A percentile compares a stretch with the other conserved stretches of the same genome.
Evolutionary conservation across 1,140 invertebrate genomes (phyloP).

Genomic region (Eumaeus atala): DNA sequence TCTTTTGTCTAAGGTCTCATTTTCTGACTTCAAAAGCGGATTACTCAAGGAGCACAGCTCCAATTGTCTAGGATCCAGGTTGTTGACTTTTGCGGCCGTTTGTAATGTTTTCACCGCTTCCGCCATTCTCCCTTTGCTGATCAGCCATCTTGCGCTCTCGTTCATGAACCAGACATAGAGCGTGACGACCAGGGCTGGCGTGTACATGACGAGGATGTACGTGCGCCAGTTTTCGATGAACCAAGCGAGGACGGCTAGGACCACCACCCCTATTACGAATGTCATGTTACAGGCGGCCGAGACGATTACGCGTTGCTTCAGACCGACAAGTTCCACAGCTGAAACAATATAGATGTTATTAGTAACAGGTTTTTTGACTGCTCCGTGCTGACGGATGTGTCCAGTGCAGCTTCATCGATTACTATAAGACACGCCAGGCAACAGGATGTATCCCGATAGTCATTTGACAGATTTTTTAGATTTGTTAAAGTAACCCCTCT

Average conservation of each 20-base stretch:
- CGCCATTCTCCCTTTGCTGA: conserved; percentile 82
- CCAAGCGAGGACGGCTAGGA: conserved; percentile 81
- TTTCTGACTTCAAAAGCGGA: conserved; percentile 56
- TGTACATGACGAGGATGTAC: conserved; percentile 80
- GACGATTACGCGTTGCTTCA: conserved; percentile 60
- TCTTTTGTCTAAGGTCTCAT: conserved; percentile 43
- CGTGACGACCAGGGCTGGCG: conserved; percentile 79
- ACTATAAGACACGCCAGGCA: no score
- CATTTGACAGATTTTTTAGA: no score
- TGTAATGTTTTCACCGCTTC: conserved; percentile 82
- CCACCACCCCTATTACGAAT: conserved; percentile 82
- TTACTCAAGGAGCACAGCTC: conserved; percentile 69
- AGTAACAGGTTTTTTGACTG: background rate
- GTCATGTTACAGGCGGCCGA: conserved; percentile 71
- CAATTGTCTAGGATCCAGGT: conserved; percentile 74
- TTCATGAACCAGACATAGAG: conserved; percentile 90
- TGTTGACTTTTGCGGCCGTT: conserved; percentile 83
- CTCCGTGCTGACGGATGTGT: no score
- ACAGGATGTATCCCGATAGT: no score
- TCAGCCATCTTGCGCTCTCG: conserved; percentile 87
- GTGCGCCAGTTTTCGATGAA: conserved; percentile 81
- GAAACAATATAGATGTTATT: conserved; percentile 19
- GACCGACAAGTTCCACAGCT: conserved; percentile 62
- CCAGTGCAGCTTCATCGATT: no score
- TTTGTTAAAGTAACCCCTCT: no score